These are phyloP conservation scores for Sarcophaga peregrina DNA, from an alignment of 1,140 invertebrate species.

Conservation along the genomic window DNA sequence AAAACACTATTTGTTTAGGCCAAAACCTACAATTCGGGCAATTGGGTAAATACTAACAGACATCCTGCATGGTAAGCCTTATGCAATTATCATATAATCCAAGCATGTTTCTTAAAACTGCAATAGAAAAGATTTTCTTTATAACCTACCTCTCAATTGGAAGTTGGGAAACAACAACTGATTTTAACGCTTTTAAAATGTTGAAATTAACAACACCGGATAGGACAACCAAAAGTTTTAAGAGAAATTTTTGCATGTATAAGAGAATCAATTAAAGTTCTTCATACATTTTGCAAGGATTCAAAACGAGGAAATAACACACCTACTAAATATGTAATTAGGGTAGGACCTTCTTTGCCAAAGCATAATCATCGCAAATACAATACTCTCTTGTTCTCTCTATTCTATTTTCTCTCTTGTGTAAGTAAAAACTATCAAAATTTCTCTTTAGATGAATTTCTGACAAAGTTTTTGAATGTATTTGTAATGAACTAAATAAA, in stretches of 20 bases:
- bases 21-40: no score
- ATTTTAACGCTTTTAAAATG: no score
- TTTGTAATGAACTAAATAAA: no score
- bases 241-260: neutral
- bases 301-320: neutral
- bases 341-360: constrained; percentile 13
- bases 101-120: no score
- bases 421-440: neutral
- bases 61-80: no score
- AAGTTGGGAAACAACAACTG: no score
- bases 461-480: neutral
- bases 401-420: neutral
- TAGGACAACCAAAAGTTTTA: neutral
- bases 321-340: constrained; percentile 24
- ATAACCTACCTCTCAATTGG: no score
- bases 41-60: no score
- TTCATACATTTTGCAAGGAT: neutral
- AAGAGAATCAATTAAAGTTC: neutral
- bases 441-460: neutral
- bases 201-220: no score
- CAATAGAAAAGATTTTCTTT: no score
- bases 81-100: no score
- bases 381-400: neutral
- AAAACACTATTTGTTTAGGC: no score
- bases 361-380: neutral